phyloP scores from a whole-genome alignment of 2,797 vertebrate species.

The Labroides dimidiatus region DNA sequence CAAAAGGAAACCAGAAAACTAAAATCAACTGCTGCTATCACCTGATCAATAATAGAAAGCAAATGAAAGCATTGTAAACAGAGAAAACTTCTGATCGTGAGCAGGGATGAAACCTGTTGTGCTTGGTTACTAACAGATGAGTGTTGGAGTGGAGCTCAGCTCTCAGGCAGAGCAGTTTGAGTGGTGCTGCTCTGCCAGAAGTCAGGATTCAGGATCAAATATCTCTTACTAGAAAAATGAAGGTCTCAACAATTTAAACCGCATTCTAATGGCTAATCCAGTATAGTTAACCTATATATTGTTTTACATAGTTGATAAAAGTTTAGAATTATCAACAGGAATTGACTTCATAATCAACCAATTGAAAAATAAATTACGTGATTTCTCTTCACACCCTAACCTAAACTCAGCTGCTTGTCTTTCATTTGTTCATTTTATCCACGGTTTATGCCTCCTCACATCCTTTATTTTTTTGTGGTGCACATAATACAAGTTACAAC shows the following conservation, averaged over 20 bases:
- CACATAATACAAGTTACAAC: slow-evolving; percentile 27
- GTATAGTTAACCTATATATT: background rate
- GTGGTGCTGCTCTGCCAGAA: no score
- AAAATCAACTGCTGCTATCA: background rate
- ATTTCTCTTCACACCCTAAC: background rate
- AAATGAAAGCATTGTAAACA: background rate
- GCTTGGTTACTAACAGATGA: background rate
- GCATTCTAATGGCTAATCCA: background rate
- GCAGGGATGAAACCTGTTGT: background rate
- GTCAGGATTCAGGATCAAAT: background rate
- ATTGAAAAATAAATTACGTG: no score
- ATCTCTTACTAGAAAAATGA: background rate
- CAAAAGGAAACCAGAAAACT: background rate
- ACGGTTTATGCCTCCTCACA: background rate
- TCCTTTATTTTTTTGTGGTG: slow-evolving; percentile 6
- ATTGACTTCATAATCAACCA: no score
- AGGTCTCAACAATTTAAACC: background rate
- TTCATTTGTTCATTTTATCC: slow-evolving; percentile 10
- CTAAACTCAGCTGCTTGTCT: background rate
- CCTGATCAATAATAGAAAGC: slow-evolving; percentile 1
- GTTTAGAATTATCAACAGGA: no score
- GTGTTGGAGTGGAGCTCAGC: background rate
- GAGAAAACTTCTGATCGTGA: background rate
- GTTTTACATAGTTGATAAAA: no score
- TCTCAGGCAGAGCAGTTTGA: background rate